Evolutionary conservation across 1,140 invertebrate genomes (phyloP), one percentile per base, ranked within the genome.

Genomic region (Drosophila baimaii): DNA sequence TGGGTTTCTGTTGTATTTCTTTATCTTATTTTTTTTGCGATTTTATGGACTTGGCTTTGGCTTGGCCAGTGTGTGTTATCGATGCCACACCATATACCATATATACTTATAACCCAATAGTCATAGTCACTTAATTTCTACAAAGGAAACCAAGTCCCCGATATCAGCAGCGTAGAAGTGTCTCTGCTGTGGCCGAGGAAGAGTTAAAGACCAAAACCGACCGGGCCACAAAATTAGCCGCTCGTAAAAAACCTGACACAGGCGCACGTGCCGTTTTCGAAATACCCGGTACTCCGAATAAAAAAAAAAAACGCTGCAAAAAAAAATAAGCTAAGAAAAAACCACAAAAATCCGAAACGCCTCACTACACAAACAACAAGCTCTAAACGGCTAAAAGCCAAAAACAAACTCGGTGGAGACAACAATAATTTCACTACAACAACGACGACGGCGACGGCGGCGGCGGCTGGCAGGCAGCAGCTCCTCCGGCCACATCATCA

Each of bases 161-260:
- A 77, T 64, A 52, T 71, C 68, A 51, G 44, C 68, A 51, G 44
- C 46, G 47, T 55, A 47, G 41, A 51, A 59, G 61, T 77, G 41
- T 64, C 51, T 61, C 21, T 57, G 29, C 29, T 52, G 19, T 39
- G 54, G 62, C 51, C 33, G 31, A 54, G 51, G 31, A 76, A 62
- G 72, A 75, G 58, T 46, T 54, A 65, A 75, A 75, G 52, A 51
- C 59, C 75, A 72, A 79, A 66, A 73, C 62, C 52, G 27, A 63
- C 37, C 51, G 47, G 64, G 56, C 81, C 56, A 72, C 78, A 78
- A 89, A 89, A 84, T 89, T 89, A 89, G 81, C 69, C 77, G 80
- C 79, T 89, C 84, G 80, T 89, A 83, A 84, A 89, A 84, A 89
- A 85, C 81, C 86, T 81, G 81, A 81, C 81, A 89, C 84, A 89